Evolutionary conservation across 2,888 invertebrate genomes (phyloP).

Genomic region (Tachystola acroxantha): DNA sequence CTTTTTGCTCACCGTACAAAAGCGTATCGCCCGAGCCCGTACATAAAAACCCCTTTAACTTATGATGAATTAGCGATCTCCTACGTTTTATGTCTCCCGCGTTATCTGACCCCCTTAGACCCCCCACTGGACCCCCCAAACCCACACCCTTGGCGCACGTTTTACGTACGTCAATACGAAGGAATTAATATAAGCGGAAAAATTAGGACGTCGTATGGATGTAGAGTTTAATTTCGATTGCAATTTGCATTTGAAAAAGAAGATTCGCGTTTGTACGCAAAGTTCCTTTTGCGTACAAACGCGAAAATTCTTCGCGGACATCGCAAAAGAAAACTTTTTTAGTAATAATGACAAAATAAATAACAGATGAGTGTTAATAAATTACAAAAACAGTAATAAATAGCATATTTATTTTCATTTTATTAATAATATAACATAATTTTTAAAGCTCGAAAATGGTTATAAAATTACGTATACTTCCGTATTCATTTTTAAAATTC

Average conservation of each 20-base stretch:
- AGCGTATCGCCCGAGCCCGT: conserved; percentile 47
- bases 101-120: conserved; percentile 54
- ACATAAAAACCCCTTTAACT: conserved; percentile 78
- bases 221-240: neutral
- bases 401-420: too few relatives aligned
- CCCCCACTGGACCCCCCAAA: conserved; percentile 28
- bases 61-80: conserved; percentile 79
- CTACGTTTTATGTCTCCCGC: conserved; percentile 74
- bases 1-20: conserved; percentile 65
- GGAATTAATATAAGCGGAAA: conserved; percentile 72
- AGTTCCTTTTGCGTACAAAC: too few relatives aligned
- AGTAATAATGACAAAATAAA: too few relatives aligned
- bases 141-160: conserved; percentile 24
- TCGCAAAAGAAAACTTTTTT: too few relatives aligned
- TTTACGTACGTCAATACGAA: conserved; percentile 62
- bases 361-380: too few relatives aligned
- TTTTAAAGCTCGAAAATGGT: too few relatives aligned
- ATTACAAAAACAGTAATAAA: too few relatives aligned
- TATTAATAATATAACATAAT: too few relatives aligned
- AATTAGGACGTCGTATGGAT: conserved; percentile 36
- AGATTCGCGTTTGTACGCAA: conserved; percentile 1
- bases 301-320: too few relatives aligned
- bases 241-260: conserved; percentile 8
- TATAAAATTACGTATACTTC: too few relatives aligned
- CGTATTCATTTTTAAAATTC: too few relatives aligned